Evolutionary conservation across 2,113 vertebrate genomes (phyloP).

Genomic region (Spermophilus dauricus): DNA sequence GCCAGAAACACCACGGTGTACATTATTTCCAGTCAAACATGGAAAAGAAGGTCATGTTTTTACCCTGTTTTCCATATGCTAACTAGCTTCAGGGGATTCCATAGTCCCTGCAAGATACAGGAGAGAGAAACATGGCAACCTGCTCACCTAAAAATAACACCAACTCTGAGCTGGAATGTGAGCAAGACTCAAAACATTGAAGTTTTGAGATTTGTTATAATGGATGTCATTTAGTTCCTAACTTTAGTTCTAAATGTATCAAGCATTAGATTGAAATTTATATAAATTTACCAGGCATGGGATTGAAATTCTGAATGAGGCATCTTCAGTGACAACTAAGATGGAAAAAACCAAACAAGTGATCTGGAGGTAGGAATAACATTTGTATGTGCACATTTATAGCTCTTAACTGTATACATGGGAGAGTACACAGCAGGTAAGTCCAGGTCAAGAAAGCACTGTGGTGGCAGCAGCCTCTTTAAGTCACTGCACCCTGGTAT

Average conservation of each 20-base stretch:
- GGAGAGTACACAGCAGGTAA: background rate
- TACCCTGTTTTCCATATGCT: background rate
- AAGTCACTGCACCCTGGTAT: background rate
- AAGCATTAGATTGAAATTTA: background rate
- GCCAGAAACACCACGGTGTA: background rate
- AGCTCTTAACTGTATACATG: background rate
- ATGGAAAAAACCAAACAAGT: background rate
- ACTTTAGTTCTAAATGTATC: background rate
- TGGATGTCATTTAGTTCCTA: background rate
- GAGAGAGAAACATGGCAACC: background rate
- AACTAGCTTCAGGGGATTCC: background rate
- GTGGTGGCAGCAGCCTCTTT: fast-evolving
- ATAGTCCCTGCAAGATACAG: background rate
- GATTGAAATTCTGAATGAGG: background rate
- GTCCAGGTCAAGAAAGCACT: background rate
- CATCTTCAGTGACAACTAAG: background rate
- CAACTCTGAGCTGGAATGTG: background rate
- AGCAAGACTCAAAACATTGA: background rate
- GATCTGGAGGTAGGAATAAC: background rate
- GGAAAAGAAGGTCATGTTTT: background rate
- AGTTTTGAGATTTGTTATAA: background rate
- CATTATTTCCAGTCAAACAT: background rate
- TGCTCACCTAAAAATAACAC: background rate
- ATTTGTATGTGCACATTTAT: background rate
- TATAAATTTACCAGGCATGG: background rate